These are phyloP conservation scores for Menidia beryllina DNA, from an alignment of 2,113 vertebrate genomes.

Conservation along the genomic window DNA sequence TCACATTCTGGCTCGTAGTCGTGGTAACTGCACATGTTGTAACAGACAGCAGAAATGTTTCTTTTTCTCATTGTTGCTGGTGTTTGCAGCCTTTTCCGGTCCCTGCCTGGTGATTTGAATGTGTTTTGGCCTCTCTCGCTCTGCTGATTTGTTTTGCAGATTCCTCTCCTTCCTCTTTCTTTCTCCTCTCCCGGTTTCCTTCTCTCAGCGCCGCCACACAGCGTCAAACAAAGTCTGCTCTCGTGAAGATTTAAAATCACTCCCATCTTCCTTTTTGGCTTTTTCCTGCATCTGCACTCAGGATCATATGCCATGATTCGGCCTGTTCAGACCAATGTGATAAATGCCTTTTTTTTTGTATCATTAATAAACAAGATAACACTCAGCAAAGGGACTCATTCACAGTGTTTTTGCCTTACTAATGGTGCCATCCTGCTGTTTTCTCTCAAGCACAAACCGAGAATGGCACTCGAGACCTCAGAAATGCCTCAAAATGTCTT, in stretches of 20 bases:
- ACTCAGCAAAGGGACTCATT: not conserved
- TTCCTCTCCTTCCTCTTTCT: slow-evolving; percentile 3
- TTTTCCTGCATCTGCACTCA: slow-evolving; percentile 17
- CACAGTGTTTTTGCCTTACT: not conserved
- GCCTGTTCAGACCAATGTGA: not conserved
- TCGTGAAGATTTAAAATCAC: slow-evolving; percentile 25
- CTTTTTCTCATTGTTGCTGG: not conserved
- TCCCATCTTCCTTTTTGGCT: not conserved
- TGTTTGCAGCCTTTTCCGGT: slow-evolving; percentile 27
- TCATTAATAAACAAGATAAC: not conserved
- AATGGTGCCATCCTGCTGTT: slow-evolving; percentile 2
- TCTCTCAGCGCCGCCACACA: slow-evolving; percentile 24
- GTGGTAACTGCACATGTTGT: slow-evolving; percentile 7
- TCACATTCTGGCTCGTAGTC: slow-evolving; percentile 24
- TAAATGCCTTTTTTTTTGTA: not conserved
- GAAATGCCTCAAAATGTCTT: slow-evolving; percentile 11
- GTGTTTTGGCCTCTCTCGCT: not conserved
- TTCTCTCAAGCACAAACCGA: slow-evolving; percentile 18
- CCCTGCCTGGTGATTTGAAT: not conserved
- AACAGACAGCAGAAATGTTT: slow-evolving; percentile 14
- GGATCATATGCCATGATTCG: not conserved
- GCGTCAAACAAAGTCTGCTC: slow-evolving; percentile 50
- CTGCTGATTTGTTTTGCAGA: slow-evolving; percentile 54
- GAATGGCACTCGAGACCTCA: slow-evolving; percentile 50
- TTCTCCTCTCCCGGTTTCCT: slow-evolving; percentile 20